Percentiles rank a stretch among this genome's conserved stretches.
Conservation (phyloP, 2,888 invertebrate species). For the Alloscopus bannaensis region DNA sequence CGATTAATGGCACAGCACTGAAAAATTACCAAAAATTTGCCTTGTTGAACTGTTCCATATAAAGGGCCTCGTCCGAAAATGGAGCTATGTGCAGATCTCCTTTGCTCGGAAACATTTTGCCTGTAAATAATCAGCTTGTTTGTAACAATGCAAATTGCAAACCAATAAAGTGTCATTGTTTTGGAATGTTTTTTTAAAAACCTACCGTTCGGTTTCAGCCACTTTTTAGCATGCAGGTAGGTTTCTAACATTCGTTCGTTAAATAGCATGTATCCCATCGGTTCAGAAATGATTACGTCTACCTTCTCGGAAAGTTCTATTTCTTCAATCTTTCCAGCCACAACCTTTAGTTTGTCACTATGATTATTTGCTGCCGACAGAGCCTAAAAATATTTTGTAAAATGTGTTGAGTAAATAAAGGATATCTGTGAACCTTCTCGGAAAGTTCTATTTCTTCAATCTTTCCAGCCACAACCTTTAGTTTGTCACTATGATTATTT, state of each 20-base stretch:
- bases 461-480: slow-evolving; percentile 96
- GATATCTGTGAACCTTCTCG: background rate
- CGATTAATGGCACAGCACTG: too few relatives aligned
- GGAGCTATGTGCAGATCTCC: slow-evolving; percentile 98
- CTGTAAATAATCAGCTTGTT: slow-evolving; percentile 75
- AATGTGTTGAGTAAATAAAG: too few relatives aligned
- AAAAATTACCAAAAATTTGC: slow-evolving; percentile 93
- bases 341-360: slow-evolving; percentile 90
- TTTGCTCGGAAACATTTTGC: slow-evolving; percentile 98
- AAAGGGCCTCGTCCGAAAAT: slow-evolving; percentile 97
- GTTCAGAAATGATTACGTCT: slow-evolving; percentile 98
- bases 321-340: slow-evolving; percentile 99
- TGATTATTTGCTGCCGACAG: slow-evolving; percentile 93
- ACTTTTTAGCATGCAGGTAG: slow-evolving; percentile 98
- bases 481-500: slow-evolving; percentile 91
- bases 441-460: background rate
- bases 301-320: slow-evolving; percentile 96
- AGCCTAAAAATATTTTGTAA: slow-evolving; percentile 77
- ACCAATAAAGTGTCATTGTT: too few relatives aligned
- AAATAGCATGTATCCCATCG: slow-evolving; percentile 99
- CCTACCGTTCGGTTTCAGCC: slow-evolving; percentile 87
- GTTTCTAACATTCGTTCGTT: slow-evolving; percentile 99
- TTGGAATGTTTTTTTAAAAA: too few relatives aligned
- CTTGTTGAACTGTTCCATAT: slow-evolving; percentile 98
- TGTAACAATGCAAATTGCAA: too few relatives aligned